Base-by-base conservation (phyloP, 2,888 invertebrate genomes). In the Cheilosia urbana region DNA sequence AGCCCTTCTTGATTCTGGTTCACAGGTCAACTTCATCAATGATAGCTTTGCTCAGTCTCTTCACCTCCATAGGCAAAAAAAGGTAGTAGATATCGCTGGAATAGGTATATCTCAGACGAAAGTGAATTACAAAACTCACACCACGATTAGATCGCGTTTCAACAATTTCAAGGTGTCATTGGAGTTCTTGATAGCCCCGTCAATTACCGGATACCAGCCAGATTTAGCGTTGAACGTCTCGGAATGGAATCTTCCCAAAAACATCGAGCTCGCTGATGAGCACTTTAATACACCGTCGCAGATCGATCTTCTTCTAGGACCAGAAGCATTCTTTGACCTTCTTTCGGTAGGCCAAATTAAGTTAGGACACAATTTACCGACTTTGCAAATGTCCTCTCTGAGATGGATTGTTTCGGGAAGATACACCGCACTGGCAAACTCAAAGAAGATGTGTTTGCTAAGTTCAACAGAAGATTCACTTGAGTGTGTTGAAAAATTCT, bases 161-260 rank as follows among this genome's bases (percentile, higher is more conserved):
- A 62, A 27, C 15, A 45, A 47, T 27, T 62, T 62, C 9, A 47
- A 63, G n/a, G 24, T 45, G 7, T 21, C 30, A 1, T 17, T 47
- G 17, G 45, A 62, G 2, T 62, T 62, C n/a, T 27, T 45, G 21
- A 15, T 62, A 6, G 15, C 63, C 4, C 34, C 49, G 9, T 40
- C 40, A 9, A 47, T 65, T 1, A 65, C 51, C 4, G 65, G 65
- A 5, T 66, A 66, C 21, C 51, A 66, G 9, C 51, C 65, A 1
- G 51, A 66, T 4, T 1, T n/a, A 40, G 2, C 37, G 4, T 24
- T 66, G 0, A 49, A 37, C 6, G 15, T 37, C 13, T 21, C n/a
- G 2, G 30, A n/a, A 2, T 65, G 65, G 51, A 65, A 65, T 17
- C 17, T 49, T 13, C 15, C 40, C 7, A 40, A 40, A 11, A 40